A percentile compares a stretch with the other conserved stretches of the same genome.
Conservation (phyloP, 2,797 vertebrate species). For the Astyanax mexicanus region DNA sequence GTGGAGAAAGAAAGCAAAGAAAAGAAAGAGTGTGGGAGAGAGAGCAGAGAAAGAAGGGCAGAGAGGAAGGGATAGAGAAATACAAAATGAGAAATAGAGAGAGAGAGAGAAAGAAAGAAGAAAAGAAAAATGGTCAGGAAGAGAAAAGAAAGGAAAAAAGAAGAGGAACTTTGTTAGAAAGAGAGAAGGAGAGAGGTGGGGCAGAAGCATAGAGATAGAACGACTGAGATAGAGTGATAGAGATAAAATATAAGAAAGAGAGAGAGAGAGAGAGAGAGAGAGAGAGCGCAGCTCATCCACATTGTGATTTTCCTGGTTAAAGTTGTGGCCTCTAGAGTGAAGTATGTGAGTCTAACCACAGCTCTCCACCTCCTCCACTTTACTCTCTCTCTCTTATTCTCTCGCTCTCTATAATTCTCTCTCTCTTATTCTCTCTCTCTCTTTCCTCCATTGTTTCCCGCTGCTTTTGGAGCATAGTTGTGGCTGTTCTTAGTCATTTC, state of each 20-base stretch:
- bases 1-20: no score
- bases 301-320: conserved; percentile 45
- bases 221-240: no score
- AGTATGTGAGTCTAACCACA: conserved; percentile 36
- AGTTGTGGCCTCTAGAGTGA: conserved; percentile 39
- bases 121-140: no score
- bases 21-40: not conserved
- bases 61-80: no score
- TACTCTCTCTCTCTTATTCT: conserved; percentile 22
- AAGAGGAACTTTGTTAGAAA: not conserved
- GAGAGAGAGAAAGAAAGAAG: no score
- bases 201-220: no score
- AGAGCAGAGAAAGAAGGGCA: no score
- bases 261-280: conserved; percentile 5
- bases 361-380: conserved; percentile 38
- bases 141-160: no score
- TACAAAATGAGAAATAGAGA: no score
- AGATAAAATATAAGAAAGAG: not conserved
- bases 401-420: conserved; percentile 22
- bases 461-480: conserved; percentile 6
- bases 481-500: conserved; percentile 4
- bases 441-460: conserved; percentile 3
- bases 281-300: conserved; percentile 30
- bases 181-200: conserved; percentile 27
- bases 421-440: no score